Base-by-base conservation (phyloP, 2,888 invertebrate genomes). In the Auanema freiburgensis region DNA sequence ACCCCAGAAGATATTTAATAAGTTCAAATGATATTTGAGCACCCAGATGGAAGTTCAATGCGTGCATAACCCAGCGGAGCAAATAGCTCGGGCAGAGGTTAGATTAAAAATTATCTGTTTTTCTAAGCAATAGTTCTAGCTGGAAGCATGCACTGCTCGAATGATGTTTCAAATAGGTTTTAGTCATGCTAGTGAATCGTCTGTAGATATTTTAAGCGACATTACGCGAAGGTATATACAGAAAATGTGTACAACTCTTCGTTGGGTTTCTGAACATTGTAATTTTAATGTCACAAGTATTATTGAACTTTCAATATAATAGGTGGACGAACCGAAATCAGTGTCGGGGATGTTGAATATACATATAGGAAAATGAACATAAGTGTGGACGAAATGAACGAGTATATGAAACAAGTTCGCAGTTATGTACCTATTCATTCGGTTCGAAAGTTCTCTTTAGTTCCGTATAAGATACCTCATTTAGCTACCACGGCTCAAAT, bases 381-480 rank as follows among this genome's bases (percentile, higher is more conserved):
- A 25, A 52, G 53, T 23, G 42, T 63, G 11, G 65, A 53, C 33
- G 65, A 68, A 50, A 59, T 68, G 61, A 67, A 62, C 25, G 62
- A 58, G 41, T 67, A 65, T 59, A 61, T 67, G 61, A 23, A 53
- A 21, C 61, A 64, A 42, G 56, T 59, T 41, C 16, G 58, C 24
- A 61, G 51, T 6, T 44, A 53, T 21, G 23, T 14, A 4, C 57
- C 63, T 33, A 33, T 33, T 33, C 33, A 33, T 33, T 3, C 8
- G 33, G 33, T 33, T 33, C 33, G 33, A 33, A 5, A 33, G 8
- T 33, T 33, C 4, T 33, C n/a, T n/a, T n/a, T n/a, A n/a, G n/a
- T n/a, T n/a, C n/a, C n/a, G n/a, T 8, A 33, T 33, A 33, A 8
- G 33, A 33, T n/a, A n/a, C 3, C 33, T 5, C 8, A 8, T 33